Evolutionary conservation across 2,797 vertebrate species (phyloP).

Genomic region (Taenioides sp.): DNA sequence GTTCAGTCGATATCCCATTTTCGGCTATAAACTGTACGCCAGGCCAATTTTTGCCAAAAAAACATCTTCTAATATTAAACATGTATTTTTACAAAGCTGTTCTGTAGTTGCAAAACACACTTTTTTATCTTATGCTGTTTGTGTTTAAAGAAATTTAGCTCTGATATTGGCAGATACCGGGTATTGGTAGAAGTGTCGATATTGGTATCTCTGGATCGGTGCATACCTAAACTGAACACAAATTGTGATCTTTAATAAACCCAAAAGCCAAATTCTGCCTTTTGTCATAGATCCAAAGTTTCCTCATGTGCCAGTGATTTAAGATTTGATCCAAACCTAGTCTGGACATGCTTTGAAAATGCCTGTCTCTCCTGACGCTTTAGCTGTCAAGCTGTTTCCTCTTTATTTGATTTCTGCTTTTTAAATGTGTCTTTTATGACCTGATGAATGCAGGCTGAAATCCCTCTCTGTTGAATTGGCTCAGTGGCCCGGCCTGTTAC

Average conservation of each 20-base stretch:
- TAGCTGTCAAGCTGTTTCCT: constrained; percentile 49
- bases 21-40: no score
- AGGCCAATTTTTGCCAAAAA: no score
- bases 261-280: background rate
- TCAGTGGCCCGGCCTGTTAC: background rate
- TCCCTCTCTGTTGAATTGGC: constrained; percentile 13
- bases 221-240: no score
- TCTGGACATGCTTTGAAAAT: constrained; percentile 50
- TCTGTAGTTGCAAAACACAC: no score
- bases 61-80: no score
- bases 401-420: constrained; percentile 42
- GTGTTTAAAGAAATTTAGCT: no score
- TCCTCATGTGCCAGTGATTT: constrained; percentile 52
- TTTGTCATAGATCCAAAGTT: constrained; percentile 19
- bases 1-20: no score
- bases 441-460: constrained; percentile 30
- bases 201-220: no score
- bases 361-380: constrained; percentile 54
- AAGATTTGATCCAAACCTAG: constrained; percentile 40
- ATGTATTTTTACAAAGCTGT: no score
- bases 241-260: background rate
- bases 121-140: no score
- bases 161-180: no score
- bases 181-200: no score
- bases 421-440: constrained; percentile 38